These are phyloP conservation scores for Melanerpes aurifrons DNA, from an alignment of 2,113 vertebrate species.

Conservation along the genomic window DNA sequence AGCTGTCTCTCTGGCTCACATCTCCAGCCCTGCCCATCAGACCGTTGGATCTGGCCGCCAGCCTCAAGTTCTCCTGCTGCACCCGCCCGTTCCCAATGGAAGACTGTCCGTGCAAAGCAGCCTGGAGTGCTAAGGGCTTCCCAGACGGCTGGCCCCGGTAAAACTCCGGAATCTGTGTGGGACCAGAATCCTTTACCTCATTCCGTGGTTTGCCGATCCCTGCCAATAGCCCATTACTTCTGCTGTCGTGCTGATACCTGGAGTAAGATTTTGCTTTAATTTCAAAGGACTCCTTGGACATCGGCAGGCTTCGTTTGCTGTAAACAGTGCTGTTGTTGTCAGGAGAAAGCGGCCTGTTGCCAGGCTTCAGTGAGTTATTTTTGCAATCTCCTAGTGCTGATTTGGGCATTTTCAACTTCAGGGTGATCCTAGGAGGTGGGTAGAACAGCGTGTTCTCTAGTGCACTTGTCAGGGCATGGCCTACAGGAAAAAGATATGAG, in stretches of 20 bases:
- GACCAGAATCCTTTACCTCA: constrained; percentile 63
- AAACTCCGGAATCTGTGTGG: constrained; percentile 57
- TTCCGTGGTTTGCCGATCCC: constrained; percentile 63
- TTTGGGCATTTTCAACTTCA: constrained; percentile 96
- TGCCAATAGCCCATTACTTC: constrained; percentile 81
- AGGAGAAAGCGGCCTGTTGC: constrained; percentile 82
- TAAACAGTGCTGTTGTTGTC: constrained; percentile 77
- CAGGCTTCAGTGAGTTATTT: constrained; percentile 80
- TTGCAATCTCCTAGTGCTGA: constrained; percentile 82
- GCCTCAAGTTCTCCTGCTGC: constrained; percentile 73
- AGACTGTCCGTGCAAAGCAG: constrained; percentile 86
- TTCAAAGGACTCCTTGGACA: constrained; percentile 74
- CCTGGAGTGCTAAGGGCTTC: constrained; percentile 86
- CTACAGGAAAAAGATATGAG: constrained; percentile 57
- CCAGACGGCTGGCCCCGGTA: constrained; percentile 77
- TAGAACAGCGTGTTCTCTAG: constrained; percentile 88
- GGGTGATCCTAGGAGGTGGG: constrained; percentile 92
- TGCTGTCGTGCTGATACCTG: constrained; percentile 79
- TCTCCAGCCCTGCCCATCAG: constrained; percentile 78
- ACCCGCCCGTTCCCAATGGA: constrained; percentile 85
- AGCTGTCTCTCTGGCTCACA: constrained; percentile 83
- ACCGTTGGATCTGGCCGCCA: constrained; percentile 81
- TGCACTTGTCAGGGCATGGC: constrained; percentile 84
- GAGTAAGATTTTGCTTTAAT: constrained; percentile 80
- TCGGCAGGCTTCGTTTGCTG: constrained; percentile 44